Conservation (phyloP, 2,797 vertebrate species). For the Apogon talboti region DNA sequence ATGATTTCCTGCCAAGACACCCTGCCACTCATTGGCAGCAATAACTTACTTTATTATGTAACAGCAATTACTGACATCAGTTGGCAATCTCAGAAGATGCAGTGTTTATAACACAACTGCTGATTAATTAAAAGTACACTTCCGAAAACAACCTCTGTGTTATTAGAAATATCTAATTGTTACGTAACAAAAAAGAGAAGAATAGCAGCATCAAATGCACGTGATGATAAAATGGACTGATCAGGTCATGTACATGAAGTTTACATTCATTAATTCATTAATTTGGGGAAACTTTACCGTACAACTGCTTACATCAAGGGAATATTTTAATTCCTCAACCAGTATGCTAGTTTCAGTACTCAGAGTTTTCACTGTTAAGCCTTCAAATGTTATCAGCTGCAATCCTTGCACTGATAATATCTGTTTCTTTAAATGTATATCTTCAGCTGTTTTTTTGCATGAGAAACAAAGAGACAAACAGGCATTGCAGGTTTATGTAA, state of each 20-base stretch:
- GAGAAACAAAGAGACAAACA: constrained; percentile 5
- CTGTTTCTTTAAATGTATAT: constrained; percentile 28
- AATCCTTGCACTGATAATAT: constrained; percentile 24
- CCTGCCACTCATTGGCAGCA: constrained; percentile 18
- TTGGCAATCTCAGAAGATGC: constrained; percentile 36
- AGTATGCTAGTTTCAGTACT: not conserved
- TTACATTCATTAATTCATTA: constrained; percentile 40
- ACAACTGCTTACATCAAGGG: constrained; percentile 7
- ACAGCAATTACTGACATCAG: constrained; percentile 40
- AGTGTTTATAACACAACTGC: constrained; percentile 16
- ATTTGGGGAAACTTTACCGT: constrained; percentile 12
- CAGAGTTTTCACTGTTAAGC: constrained; percentile 2
- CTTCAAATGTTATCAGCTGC: constrained; percentile 22
- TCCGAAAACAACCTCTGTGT: constrained; percentile 6
- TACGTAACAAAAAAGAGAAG: constrained; percentile 13
- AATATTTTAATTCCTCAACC: not conserved
- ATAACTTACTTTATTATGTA: constrained; percentile 22
- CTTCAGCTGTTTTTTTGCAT: constrained; percentile 17
- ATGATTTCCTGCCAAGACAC: constrained; percentile 31
- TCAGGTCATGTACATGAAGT: constrained; percentile 9
- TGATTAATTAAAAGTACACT: constrained; percentile 10
- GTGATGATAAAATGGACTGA: constrained; percentile 36
- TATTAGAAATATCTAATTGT: constrained; percentile 29
- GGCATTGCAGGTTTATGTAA: constrained; percentile 10
- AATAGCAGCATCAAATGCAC: constrained; percentile 25